Evolutionary conservation across 2,797 vertebrate genomes (phyloP).

Genomic region (Lemur catta): DNA sequence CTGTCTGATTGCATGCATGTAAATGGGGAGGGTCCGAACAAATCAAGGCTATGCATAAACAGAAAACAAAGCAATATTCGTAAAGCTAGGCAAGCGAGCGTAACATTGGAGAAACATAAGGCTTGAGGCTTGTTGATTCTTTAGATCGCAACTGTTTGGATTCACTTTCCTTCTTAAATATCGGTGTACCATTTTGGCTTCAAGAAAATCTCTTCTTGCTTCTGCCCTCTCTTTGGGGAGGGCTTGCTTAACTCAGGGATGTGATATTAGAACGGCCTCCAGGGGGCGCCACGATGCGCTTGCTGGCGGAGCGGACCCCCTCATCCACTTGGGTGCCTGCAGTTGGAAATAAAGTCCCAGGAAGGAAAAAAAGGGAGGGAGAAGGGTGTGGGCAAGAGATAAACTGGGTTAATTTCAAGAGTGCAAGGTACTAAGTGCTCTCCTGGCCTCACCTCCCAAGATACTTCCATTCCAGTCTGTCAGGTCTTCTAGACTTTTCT

Average conservation of each 20-base stretch:
- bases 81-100: slow-evolving; percentile 90
- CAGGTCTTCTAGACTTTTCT: neutral
- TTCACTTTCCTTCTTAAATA: slow-evolving; percentile 86
- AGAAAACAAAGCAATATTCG: slow-evolving; percentile 90
- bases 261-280: slow-evolving; percentile 99
- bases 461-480: neutral
- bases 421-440: neutral
- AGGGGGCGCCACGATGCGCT: slow-evolving; percentile 95
- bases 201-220: slow-evolving; percentile 74
- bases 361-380: neutral
- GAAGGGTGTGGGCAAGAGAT: neutral
- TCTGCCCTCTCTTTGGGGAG: slow-evolving; percentile 67
- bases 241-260: slow-evolving; percentile 92
- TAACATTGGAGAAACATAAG: slow-evolving; percentile 95
- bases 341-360: neutral
- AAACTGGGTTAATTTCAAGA: neutral
- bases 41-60: slow-evolving; percentile 86
- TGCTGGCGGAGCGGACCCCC: slow-evolving; percentile 92
- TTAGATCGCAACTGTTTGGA: slow-evolving; percentile 87
- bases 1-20: slow-evolving; percentile 86
- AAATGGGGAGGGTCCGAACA: slow-evolving; percentile 75
- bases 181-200: slow-evolving; percentile 85
- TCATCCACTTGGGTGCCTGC: slow-evolving; percentile 87
- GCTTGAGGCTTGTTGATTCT: slow-evolving; percentile 96
- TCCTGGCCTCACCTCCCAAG: neutral